Percentiles rank a stretch among this genome's conserved stretches.
phyloP scores from a whole-genome alignment of 1,140 invertebrate species.

The Diprion similis region DNA sequence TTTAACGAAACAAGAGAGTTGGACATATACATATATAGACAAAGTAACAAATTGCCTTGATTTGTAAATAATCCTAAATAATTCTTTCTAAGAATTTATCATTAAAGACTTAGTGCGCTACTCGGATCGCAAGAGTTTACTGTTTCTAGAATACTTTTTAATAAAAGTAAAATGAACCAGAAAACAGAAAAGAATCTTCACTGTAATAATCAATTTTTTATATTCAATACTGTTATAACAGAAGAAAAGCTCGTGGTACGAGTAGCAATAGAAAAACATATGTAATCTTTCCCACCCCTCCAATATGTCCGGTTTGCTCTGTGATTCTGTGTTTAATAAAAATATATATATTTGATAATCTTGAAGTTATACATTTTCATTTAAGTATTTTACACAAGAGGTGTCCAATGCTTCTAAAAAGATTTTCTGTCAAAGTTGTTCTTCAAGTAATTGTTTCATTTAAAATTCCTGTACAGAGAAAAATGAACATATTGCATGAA shows the following conservation, averaged over 20 bases:
- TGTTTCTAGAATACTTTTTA: not conserved
- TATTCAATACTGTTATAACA: no score
- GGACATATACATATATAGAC: conserved; percentile 43
- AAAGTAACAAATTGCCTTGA: conserved; percentile 56
- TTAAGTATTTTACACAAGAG: no score
- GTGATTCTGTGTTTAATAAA: conserved; percentile 59
- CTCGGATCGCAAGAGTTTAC: no score
- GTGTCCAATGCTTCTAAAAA: no score
- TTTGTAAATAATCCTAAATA: conserved; percentile 58
- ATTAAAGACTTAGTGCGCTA: no score
- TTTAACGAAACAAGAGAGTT: conserved; percentile 44
- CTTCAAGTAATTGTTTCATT: no score
- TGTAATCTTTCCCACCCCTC: conserved; percentile 29
- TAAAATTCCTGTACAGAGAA: no score
- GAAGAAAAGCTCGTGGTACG: not conserved
- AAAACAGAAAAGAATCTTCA: not conserved
- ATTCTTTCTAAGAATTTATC: conserved; percentile 50
- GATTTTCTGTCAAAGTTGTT: no score
- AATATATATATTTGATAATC: conserved; percentile 31
- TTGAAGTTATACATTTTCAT: conserved; percentile 18
- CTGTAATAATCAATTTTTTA: not conserved
- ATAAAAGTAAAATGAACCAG: not conserved
- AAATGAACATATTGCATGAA: no score
- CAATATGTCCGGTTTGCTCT: conserved; percentile 55
- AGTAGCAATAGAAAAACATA: not conserved